Conservation (phyloP, 2,888 invertebrate species). For the Callimorpha dominula region DNA sequence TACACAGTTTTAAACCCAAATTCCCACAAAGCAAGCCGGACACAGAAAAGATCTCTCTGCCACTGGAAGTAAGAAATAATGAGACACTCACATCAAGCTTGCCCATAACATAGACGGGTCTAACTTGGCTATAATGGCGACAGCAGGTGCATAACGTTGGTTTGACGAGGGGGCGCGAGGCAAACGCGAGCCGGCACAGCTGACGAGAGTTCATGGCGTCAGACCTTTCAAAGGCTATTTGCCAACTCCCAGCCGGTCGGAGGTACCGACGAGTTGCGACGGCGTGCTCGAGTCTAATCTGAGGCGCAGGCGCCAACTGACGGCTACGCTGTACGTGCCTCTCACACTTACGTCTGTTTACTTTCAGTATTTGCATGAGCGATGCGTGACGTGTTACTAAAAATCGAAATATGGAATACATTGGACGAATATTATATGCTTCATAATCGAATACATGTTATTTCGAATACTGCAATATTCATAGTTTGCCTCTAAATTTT, state of each 20-base stretch:
- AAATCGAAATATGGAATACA: constrained; percentile 22
- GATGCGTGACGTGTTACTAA: constrained; percentile 64
- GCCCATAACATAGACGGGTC: constrained; percentile 80
- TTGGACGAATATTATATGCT: constrained; percentile 5
- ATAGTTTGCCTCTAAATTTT: neutral
- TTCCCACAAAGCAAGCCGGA: constrained; percentile 18
- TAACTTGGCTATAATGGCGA: constrained; percentile 80
- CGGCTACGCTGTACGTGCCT: constrained; percentile 58
- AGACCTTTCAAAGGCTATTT: constrained; percentile 35
- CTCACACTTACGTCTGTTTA: constrained; percentile 71
- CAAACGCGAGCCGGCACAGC: constrained; percentile 69
- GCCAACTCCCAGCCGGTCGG: constrained; percentile 39
- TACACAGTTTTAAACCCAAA: neutral
- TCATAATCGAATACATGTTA: constrained; percentile 20
- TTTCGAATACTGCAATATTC: neutral
- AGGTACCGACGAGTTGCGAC: constrained; percentile 53
- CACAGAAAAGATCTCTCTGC: constrained; percentile 24
- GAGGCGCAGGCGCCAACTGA: constrained; percentile 81
- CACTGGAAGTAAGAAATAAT: constrained; percentile 41
- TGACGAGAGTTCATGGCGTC: constrained; percentile 76
- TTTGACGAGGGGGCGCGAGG: constrained; percentile 56
- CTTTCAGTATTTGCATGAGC: constrained; percentile 68
- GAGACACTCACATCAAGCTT: constrained; percentile 78
- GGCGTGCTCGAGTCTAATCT: constrained; percentile 61
- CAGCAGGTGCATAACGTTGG: constrained; percentile 64